These are phyloP conservation scores for Hydriomena furcata DNA, from an alignment of 2,888 invertebrate species.

Conservation along the genomic window DNA sequence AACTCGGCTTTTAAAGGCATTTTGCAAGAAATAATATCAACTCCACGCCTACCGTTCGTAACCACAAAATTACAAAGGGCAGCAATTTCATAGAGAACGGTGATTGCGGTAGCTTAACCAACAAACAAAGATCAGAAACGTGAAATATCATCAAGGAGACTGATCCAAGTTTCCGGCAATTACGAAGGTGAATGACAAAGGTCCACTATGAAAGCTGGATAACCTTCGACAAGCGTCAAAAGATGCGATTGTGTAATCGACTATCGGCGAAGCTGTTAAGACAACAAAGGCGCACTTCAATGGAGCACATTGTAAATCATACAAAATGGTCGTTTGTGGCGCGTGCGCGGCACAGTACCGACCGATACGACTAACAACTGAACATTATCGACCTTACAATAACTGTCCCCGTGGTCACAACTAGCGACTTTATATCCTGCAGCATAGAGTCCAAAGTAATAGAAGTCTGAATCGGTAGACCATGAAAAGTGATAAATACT, in stretches of 20 bases:
- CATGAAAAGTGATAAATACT: constrained; percentile 55
- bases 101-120: constrained; percentile 34
- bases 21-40: constrained; percentile 25
- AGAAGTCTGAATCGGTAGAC: constrained; percentile 39
- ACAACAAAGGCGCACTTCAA: constrained; percentile 71
- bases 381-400: constrained; percentile 44
- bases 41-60: constrained; percentile 25
- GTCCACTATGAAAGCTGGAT: constrained; percentile 50
- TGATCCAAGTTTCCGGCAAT: constrained; percentile 25
- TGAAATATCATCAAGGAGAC: constrained; percentile 59
- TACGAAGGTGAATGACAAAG: constrained; percentile 29
- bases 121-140: constrained; percentile 61
- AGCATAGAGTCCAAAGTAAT: constrained; percentile 42
- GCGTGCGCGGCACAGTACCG: constrained; percentile 67
- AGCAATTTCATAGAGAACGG: constrained; percentile 36
- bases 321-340: constrained; percentile 70
- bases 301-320: constrained; percentile 70
- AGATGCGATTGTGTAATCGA: constrained; percentile 67
- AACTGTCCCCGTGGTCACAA: constrained; percentile 38
- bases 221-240: constrained; percentile 67
- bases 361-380: constrained; percentile 52
- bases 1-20: constrained; percentile 7
- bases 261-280: constrained; percentile 54
- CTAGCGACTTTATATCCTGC: constrained; percentile 41
- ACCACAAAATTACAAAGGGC: constrained; percentile 36